phyloP scores from a whole-genome alignment of 1,140 invertebrate genomes.

The silkworm (Bombyx mori) region DNA sequence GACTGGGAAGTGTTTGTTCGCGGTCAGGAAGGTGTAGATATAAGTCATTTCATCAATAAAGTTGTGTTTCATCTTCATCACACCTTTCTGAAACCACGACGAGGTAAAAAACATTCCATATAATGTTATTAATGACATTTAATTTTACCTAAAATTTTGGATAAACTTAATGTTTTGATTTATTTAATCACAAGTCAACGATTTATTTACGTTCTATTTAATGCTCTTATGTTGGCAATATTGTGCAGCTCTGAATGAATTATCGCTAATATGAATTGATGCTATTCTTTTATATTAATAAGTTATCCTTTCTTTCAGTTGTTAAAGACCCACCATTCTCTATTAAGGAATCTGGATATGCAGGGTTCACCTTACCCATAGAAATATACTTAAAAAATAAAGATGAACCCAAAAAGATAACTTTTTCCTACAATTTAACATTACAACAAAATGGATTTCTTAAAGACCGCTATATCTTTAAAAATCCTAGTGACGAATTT shows the following conservation, averaged over 20 bases:
- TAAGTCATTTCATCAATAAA: slow-evolving; percentile 94
- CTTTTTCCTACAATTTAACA: slow-evolving; percentile 89
- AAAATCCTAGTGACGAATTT: slow-evolving; percentile 91
- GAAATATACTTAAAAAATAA: slow-evolving; percentile 93
- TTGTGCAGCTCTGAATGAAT: not conserved
- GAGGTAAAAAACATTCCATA: slow-evolving; percentile 73
- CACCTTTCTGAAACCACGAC: slow-evolving; percentile 91
- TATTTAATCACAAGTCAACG: not conserved
- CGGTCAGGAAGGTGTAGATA: slow-evolving; percentile 86
- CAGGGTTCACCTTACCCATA: slow-evolving; percentile 91
- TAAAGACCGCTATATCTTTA: slow-evolving; percentile 82
- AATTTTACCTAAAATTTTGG: slow-evolving; percentile 7
- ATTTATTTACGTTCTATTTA: slow-evolving; percentile 5
- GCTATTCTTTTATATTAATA: not conserved
- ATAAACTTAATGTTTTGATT: slow-evolving; percentile 9
- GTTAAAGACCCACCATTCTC: slow-evolving; percentile 93
- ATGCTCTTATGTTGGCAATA: slow-evolving; percentile 1
- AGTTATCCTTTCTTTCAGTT: slow-evolving; percentile 72
- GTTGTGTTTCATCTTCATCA: slow-evolving; percentile 94
- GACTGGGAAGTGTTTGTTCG: slow-evolving; percentile 98
- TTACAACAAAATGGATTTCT: slow-evolving; percentile 84
- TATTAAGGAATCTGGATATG: slow-evolving; percentile 94
- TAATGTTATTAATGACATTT: slow-evolving; percentile 14
- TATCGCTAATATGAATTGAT: not conserved
- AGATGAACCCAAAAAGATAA: slow-evolving; percentile 90